These are phyloP conservation scores for Tenthredo distinguenda DNA, from an alignment of 2,888 invertebrate genomes.

Conservation along the genomic window DNA sequence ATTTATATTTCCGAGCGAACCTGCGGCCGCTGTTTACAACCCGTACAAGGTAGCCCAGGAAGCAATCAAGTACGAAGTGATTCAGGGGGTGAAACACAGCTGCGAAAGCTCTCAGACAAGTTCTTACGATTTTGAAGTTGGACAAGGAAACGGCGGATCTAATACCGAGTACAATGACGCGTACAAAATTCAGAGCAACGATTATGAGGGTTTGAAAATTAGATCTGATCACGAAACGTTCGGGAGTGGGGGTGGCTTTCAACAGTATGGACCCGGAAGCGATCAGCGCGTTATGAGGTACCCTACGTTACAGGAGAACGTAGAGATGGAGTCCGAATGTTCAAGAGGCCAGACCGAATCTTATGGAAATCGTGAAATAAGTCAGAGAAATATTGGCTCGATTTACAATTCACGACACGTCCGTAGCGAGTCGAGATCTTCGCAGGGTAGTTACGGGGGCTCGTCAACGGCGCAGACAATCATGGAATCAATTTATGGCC, in stretches of 20 bases:
- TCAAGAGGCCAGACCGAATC: slow-evolving; percentile 2
- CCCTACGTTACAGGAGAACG: neutral
- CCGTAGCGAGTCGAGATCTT: slow-evolving; percentile 63
- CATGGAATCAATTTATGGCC: slow-evolving; percentile 70
- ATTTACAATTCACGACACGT: slow-evolving; percentile 58
- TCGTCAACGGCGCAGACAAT: slow-evolving; percentile 64
- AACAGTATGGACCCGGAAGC: slow-evolving; percentile 22
- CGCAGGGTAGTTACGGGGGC: slow-evolving; percentile 20
- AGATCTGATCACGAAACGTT: slow-evolving; percentile 40
- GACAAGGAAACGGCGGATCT: neutral
- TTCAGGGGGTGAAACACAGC: slow-evolving; percentile 12
- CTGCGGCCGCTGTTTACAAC: slow-evolving; percentile 18
- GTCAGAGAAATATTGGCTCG: slow-evolving; percentile 4
- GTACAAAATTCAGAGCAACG: slow-evolving; percentile 14
- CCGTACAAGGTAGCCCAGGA: slow-evolving; percentile 12
- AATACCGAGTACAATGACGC: neutral
- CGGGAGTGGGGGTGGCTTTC: neutral
- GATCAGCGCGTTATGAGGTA: slow-evolving; percentile 38
- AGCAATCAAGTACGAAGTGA: slow-evolving; percentile 10
- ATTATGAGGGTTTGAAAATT: slow-evolving; percentile 37
- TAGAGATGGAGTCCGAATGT: slow-evolving; percentile 17
- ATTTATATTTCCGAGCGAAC: slow-evolving; percentile 43
- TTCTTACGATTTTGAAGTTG: slow-evolving; percentile 2
- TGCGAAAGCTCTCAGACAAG: slow-evolving; percentile 24
- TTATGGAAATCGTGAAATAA: slow-evolving; percentile 16